A percentile compares a stretch with the other conserved stretches of the same genome.
Evolutionary conservation across 2,797 vertebrate genomes (phyloP).

Genomic region (Poeciliopsis turneri): DNA sequence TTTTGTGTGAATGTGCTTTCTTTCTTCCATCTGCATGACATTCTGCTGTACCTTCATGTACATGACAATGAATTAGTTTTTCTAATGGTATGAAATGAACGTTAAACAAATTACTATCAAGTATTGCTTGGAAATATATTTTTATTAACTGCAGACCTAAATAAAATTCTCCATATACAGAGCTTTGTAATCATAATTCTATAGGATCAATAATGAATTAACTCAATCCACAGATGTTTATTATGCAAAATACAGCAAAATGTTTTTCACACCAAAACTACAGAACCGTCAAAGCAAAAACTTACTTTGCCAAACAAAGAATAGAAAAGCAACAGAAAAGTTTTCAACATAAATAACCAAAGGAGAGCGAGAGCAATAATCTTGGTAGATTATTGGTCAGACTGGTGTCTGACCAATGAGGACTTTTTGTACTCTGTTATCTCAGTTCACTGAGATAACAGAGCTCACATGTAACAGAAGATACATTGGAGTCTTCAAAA

Average conservation of each 20-base stretch:
- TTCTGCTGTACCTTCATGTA: neutral
- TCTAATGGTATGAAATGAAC: neutral
- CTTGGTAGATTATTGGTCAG: no score
- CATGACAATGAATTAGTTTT: neutral
- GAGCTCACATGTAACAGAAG: neutral
- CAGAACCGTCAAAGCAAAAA: neutral
- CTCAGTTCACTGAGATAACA: neutral
- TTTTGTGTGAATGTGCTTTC: neutral
- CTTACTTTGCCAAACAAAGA: neutral
- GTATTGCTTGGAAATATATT: neutral
- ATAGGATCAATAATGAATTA: slow-evolving; percentile 1
- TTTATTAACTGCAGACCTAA: slow-evolving; percentile 20
- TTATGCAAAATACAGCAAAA: slow-evolving; percentile 11
- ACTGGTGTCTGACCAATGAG: neutral
- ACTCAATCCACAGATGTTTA: neutral
- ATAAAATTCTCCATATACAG: slow-evolving; percentile 2
- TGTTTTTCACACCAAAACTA: neutral
- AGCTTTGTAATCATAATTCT: slow-evolving; percentile 22
- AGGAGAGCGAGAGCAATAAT: neutral
- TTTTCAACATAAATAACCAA: neutral
- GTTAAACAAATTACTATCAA: neutral
- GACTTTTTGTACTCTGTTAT: neutral
- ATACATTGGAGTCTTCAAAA: no score
- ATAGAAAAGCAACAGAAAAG: neutral
- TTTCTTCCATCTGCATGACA: neutral